phyloP scores from a whole-genome alignment of 2,888 invertebrate genomes.

The Labia minor region DNA sequence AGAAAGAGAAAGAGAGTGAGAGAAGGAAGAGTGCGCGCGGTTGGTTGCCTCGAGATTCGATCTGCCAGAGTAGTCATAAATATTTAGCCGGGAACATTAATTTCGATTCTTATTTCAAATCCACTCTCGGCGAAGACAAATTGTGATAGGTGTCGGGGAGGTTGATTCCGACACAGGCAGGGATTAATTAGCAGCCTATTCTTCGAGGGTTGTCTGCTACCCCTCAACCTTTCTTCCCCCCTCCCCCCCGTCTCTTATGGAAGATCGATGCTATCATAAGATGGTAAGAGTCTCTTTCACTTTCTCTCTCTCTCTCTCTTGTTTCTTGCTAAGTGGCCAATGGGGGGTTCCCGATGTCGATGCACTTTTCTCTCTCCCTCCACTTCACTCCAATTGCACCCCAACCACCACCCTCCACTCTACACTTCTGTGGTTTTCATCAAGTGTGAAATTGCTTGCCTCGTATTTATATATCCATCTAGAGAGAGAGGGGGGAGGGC shows the following conservation, averaged over 20 bases:
- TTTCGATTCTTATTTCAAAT: conserved; percentile 8
- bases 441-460: conserved; percentile 27
- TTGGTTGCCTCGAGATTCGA: neutral
- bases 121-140: neutral
- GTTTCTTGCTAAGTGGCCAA: neutral
- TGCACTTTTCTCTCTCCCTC: neutral
- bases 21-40: neutral
- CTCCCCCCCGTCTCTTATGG: too few relatives aligned
- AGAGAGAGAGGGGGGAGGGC: too few relatives aligned
- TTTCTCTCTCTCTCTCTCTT: too few relatives aligned
- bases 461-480: conserved; percentile 25
- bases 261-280: neutral
- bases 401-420: neutral
- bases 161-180: neutral
- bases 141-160: neutral
- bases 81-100: conserved; percentile 13
- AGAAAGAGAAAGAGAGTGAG: too few relatives aligned
- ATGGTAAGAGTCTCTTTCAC: neutral
- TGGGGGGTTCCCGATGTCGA: neutral
- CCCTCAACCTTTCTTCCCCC: neutral
- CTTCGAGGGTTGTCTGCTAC: conserved; percentile 5
- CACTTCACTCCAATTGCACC: neutral
- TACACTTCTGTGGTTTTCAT: conserved; percentile 23
- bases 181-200: conserved; percentile 3
- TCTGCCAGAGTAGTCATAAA: conserved; percentile 6